Evolutionary conservation across 1,140 invertebrate species (phyloP), one percentile per base, ranked within the genome.

Genomic region (Drosophila insularis): DNA sequence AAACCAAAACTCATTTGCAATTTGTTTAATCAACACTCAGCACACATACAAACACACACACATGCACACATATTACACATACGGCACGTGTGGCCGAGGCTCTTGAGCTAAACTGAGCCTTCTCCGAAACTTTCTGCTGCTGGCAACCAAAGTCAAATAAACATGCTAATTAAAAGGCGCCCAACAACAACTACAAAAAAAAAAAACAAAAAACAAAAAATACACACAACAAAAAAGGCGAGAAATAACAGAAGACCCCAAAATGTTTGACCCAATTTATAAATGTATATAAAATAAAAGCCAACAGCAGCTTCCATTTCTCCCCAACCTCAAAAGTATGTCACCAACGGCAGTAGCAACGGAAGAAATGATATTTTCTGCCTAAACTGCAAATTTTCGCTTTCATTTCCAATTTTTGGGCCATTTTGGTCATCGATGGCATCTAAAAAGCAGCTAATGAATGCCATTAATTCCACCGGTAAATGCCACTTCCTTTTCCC

Each of bases 1-100:
- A 68, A 74, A 74, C 66, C 72, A 54, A 84, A 87, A 89, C 84
- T 89, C 80, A 89, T 89, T 89, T 89, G 84, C 80, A 89, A 89
- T 89, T 89, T 89, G 80, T 89, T 89, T 89, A 89, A 89, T 89
- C 85, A 89, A 89, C 84, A 89, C 80, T 89, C 82, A 58, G 21
- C 60, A 66, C 76, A 62, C 73, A 69, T 68, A 64, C 59, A 68
- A 23, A 60, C 32, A 54, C 23, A 43, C 5, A 43, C 56, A 68
- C 8, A 37, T 14, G 60, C 19, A 55, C 37, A 53, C 13, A 71
- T 53, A 81, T 85, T 82, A 71, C 80, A 80, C 76, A 89, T 82
- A 89, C 84, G 82, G 27, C 76, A 62, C 61, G 67, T 79, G 58
- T 62, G 78, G 53, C 56, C 54, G 40, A 35, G 31, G 62, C 17